Conservation (phyloP, 1,140 invertebrate species). For the Helicorthomorpha holstii region DNA sequence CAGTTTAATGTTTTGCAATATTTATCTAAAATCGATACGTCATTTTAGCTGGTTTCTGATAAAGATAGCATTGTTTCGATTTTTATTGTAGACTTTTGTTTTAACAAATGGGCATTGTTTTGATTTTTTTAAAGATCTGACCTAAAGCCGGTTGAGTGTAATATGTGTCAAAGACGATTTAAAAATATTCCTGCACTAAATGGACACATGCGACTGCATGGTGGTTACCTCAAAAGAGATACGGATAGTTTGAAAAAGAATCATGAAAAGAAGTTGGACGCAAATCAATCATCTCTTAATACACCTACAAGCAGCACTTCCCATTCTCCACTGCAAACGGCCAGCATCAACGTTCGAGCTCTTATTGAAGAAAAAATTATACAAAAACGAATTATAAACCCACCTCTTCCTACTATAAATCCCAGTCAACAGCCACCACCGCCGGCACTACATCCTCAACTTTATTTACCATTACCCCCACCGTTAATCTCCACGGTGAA, state of each 20-base stretch:
- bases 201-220: slow-evolving; percentile 91
- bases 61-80: too few species aligned
- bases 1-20: too few species aligned
- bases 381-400: slow-evolving; percentile 48
- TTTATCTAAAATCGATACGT: too few species aligned
- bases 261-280: slow-evolving; percentile 60
- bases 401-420: slow-evolving; percentile 10
- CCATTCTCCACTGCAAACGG: slow-evolving; percentile 59
- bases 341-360: slow-evolving; percentile 66
- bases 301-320: slow-evolving; percentile 8
- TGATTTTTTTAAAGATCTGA: slow-evolving; percentile 3
- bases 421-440: background rate
- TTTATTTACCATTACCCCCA: background rate
- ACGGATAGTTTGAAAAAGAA: slow-evolving; percentile 40
- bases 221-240: slow-evolving; percentile 90
- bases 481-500: background rate
- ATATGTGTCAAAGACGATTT: slow-evolving; percentile 82
- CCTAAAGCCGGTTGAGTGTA: slow-evolving; percentile 66
- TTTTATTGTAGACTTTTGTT: too few species aligned
- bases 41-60: too few species aligned
- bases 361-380: slow-evolving; percentile 84
- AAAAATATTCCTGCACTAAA: slow-evolving; percentile 94
- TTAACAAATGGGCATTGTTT: too few species aligned
- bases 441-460: background rate
- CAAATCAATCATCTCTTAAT: background rate